Evolutionary conservation across 2,888 invertebrate genomes (phyloP).

Genomic region (Lottia scabra): DNA sequence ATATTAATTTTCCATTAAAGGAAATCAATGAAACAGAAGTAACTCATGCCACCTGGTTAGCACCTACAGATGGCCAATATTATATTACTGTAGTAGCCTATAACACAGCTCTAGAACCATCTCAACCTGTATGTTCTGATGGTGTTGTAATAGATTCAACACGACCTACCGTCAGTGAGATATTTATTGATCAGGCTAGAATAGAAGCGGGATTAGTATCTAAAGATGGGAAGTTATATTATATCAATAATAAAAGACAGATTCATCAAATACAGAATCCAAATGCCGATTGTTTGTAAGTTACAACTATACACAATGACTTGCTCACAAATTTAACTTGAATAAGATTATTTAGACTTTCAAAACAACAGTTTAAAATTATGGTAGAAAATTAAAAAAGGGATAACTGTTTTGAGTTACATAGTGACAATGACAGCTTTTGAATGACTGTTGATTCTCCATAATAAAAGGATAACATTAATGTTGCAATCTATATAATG

Average conservation of each 20-base stretch:
- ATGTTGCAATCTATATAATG: no score
- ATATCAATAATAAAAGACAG: background rate
- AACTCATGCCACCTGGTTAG: slow-evolving; percentile 29
- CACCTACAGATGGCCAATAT: slow-evolving; percentile 35
- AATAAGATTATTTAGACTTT: no score
- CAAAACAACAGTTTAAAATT: no score
- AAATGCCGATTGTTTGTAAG: background rate
- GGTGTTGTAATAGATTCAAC: slow-evolving; percentile 40
- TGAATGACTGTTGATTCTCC: no score
- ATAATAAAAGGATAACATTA: no score
- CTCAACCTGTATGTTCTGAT: slow-evolving; percentile 50
- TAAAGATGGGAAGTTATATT: background rate
- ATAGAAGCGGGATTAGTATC: slow-evolving; percentile 36
- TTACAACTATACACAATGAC: no score
- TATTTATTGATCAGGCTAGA: slow-evolving; percentile 33
- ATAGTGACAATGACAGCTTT: no score
- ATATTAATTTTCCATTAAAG: background rate
- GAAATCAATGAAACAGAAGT: slow-evolving; percentile 25
- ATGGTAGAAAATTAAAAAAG: no score
- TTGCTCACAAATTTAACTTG: no score
- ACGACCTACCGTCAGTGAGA: slow-evolving; percentile 27
- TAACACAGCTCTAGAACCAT: slow-evolving; percentile 45
- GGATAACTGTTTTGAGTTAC: no score
- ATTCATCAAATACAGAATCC: background rate
- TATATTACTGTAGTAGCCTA: slow-evolving; percentile 48